These are phyloP conservation scores for Clarias gariepinus DNA, from an alignment of 2,113 vertebrate genomes.

Conservation along the genomic window DNA sequence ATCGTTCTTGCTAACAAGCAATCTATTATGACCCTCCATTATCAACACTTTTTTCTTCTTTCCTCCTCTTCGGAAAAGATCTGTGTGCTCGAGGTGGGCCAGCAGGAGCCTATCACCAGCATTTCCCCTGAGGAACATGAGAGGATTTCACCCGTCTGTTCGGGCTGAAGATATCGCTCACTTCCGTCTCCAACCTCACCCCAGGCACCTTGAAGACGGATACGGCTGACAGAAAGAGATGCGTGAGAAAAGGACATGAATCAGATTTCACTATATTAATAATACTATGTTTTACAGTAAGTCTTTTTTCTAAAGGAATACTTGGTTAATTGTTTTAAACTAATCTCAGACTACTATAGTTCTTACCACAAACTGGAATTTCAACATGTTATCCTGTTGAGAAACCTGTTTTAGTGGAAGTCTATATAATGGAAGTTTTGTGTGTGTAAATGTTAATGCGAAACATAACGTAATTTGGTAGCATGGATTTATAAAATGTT, in stretches of 20 bases:
- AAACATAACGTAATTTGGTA: background rate
- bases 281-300: background rate
- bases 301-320: background rate
- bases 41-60: background rate
- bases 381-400: background rate
- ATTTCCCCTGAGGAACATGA: constrained; percentile 67
- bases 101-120: constrained; percentile 70
- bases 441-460: background rate
- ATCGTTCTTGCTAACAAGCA: background rate
- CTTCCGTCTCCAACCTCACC: constrained; percentile 80
- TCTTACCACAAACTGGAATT: background rate
- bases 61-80: background rate
- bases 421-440: background rate
- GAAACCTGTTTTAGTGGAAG: background rate
- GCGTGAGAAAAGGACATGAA: constrained; percentile 14
- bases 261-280: background rate
- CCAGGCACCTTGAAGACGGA: constrained; percentile 85
- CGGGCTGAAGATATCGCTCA: constrained; percentile 77
- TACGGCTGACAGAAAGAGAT: constrained; percentile 68
- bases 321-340: background rate
- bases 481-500: background rate
- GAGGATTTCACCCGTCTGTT: constrained; percentile 61
- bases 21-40: background rate
- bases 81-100: background rate
- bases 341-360: background rate